These are phyloP conservation scores for Trematomus bernacchii DNA, from an alignment of 2,797 vertebrate species.

Conservation along the genomic window DNA sequence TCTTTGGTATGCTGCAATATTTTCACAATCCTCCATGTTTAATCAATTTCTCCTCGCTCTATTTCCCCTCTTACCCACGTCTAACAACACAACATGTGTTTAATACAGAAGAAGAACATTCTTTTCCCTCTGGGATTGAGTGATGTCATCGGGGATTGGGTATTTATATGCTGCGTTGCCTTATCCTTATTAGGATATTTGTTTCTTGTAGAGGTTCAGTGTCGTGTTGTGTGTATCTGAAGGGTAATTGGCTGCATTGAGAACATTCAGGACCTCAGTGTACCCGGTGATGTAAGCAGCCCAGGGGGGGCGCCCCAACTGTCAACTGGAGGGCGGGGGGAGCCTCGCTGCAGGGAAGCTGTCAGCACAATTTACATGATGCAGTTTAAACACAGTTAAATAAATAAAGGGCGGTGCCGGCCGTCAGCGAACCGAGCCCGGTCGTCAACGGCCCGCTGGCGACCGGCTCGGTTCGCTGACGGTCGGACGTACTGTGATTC, in stretches of 20 bases:
- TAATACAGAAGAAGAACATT: slow-evolving; percentile 36
- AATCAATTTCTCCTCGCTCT: slow-evolving; percentile 46
- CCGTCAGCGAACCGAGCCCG: too few species aligned
- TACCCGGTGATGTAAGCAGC: background rate
- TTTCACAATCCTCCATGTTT: slow-evolving; percentile 26
- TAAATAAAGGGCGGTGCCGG: too few species aligned
- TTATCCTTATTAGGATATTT: slow-evolving; percentile 57
- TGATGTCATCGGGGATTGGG: slow-evolving; percentile 49
- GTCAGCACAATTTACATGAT: too few species aligned
- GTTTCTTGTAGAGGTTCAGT: slow-evolving; percentile 8
- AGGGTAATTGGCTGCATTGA: slow-evolving; percentile 10
- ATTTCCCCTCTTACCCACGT: slow-evolving; percentile 15
- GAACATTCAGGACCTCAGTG: slow-evolving; percentile 3
- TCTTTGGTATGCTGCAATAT: background rate
- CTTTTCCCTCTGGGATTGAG: slow-evolving; percentile 34
- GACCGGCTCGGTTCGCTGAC: too few species aligned
- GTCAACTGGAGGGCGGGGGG: too few species aligned
- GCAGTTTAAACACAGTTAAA: too few species aligned
- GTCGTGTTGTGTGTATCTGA: slow-evolving; percentile 28
- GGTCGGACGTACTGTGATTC: too few species aligned
- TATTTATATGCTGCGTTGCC: slow-evolving; percentile 15
- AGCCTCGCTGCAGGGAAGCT: too few species aligned
- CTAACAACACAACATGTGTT: slow-evolving; percentile 44
- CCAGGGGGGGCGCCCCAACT: too few species aligned
- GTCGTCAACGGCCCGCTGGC: too few species aligned